Evolutionary conservation across 2,888 invertebrate genomes (phyloP).

Genomic region (Galeruca laticollis): DNA sequence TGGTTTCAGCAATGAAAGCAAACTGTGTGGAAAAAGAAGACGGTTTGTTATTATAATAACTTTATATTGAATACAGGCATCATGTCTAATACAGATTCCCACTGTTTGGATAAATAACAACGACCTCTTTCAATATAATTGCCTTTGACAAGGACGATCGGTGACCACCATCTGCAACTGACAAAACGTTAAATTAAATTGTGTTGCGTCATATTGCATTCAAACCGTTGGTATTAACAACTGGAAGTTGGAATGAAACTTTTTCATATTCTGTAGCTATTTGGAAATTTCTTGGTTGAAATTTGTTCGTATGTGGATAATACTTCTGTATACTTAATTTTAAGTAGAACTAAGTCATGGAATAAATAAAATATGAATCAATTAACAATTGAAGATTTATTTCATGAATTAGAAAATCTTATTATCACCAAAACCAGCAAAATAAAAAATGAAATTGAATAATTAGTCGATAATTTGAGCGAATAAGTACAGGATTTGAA

Average conservation of each 20-base stretch:
- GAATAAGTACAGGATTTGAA: no score
- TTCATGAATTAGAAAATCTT: no score
- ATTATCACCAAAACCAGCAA: no score
- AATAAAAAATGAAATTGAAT: no score
- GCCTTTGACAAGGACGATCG: conserved; percentile 22
- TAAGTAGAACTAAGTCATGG: no score
- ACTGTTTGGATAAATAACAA: conserved; percentile 19
- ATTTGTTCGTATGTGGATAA: no score
- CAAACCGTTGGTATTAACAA: not conserved
- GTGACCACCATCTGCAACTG: conserved; percentile 25
- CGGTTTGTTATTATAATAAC: conserved; percentile 5
- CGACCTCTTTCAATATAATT: conserved; percentile 18
- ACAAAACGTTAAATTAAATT: conserved; percentile 13
- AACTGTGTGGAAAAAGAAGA: not conserved
- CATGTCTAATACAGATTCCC: conserved; percentile 19
- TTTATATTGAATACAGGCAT: conserved; percentile 21
- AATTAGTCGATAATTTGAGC: no score
- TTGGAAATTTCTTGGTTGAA: no score
- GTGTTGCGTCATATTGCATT: not conserved
- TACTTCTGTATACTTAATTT: no score
- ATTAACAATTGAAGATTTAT: no score
- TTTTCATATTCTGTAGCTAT: no score
- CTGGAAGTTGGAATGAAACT: not conserved
- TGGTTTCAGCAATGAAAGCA: conserved; percentile 3
- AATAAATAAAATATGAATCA: no score